These are phyloP conservation scores for Amblyopsis rosae DNA, from an alignment of 2,113 vertebrate species.

Conservation along the genomic window DNA sequence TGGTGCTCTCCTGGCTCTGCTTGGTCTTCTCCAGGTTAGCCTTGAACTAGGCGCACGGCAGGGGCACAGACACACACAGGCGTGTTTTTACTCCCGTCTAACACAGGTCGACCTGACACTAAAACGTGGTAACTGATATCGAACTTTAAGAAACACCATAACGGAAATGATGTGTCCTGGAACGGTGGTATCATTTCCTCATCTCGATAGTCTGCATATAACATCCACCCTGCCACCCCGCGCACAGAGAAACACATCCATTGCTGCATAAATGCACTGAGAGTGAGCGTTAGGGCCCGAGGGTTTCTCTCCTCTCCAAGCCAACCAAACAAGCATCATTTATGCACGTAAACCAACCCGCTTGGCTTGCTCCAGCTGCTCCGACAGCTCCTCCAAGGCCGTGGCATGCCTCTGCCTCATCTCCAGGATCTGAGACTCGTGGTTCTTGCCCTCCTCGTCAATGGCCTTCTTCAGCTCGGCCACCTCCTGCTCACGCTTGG, in stretches of 20 bases:
- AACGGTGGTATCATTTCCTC: too few species aligned
- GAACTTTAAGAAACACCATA: too few species aligned
- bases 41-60: conserved; percentile 81
- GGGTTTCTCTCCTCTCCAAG: not conserved
- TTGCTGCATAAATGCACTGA: too few species aligned
- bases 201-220: too few species aligned
- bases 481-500: conserved; percentile 95
- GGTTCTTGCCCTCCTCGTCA: conserved; percentile 93
- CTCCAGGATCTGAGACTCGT: conserved; percentile 95
- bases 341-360: conserved; percentile 77
- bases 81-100: not conserved
- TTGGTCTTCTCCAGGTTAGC: conserved; percentile 95
- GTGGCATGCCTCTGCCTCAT: conserved; percentile 90
- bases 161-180: too few species aligned
- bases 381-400: conserved; percentile 90
- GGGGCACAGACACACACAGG: not conserved
- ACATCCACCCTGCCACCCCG: too few species aligned
- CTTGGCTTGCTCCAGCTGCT: conserved; percentile 96
- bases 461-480: conserved; percentile 97
- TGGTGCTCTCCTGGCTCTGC: conserved; percentile 90
- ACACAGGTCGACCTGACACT: too few species aligned
- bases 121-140: too few species aligned
- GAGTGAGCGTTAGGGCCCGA: not conserved
- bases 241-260: too few species aligned
- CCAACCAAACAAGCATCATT: not conserved